Evolutionary conservation across 2,113 vertebrate species (phyloP).

Genomic region (Alligator mississippiensis): DNA sequence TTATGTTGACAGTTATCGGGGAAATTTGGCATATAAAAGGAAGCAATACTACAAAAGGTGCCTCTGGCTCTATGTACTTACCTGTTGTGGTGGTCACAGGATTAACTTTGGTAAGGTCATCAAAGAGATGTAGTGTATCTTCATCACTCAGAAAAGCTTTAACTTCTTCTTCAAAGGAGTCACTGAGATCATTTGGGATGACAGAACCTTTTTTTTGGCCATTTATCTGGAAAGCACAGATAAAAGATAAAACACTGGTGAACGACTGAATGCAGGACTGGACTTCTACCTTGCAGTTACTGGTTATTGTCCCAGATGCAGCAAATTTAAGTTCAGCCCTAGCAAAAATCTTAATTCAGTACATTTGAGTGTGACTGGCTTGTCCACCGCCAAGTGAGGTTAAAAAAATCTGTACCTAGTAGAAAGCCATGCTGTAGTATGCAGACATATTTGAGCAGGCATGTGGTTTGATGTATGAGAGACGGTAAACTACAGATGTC

Average conservation of each 20-base stretch:
- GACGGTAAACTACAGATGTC: background rate
- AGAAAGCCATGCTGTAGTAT: background rate
- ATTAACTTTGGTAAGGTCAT: slow-evolving; percentile 97
- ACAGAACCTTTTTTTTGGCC: slow-evolving; percentile 52
- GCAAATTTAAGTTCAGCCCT: background rate
- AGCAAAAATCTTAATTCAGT: background rate
- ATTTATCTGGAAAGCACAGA: slow-evolving; percentile 74
- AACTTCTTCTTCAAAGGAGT: slow-evolving; percentile 83
- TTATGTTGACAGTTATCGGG: background rate
- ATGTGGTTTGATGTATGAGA: background rate
- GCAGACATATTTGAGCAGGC: background rate
- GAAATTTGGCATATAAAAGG: background rate
- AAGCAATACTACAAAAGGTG: background rate
- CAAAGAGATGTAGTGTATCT: slow-evolving; percentile 85
- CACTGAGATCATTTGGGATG: slow-evolving; percentile 55
- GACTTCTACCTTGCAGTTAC: background rate
- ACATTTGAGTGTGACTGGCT: background rate
- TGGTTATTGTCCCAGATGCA: background rate
- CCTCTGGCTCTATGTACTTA: slow-evolving; percentile 61
- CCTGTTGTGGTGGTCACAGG: slow-evolving; percentile 92
- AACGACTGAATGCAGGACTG: background rate
- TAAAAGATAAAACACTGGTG: background rate
- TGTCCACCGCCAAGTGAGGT: background rate
- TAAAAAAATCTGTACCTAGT: background rate
- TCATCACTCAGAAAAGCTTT: slow-evolving; percentile 86